phyloP scores from a whole-genome alignment of 2,888 invertebrate species.

The Beris morrisii region DNA sequence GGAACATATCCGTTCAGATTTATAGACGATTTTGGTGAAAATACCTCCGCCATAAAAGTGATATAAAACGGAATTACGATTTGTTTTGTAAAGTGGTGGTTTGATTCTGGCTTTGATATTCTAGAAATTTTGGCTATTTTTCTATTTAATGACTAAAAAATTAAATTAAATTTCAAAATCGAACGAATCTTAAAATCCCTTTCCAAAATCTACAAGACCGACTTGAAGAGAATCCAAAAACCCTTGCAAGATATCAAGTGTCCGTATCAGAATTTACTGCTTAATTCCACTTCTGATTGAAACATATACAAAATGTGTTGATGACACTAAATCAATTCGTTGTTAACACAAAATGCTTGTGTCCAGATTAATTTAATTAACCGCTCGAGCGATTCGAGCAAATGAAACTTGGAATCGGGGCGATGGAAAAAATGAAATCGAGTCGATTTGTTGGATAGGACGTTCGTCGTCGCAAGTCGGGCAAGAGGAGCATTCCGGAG shows the following conservation, averaged over 20 bases:
- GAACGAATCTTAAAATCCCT: too few species aligned
- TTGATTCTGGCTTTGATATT: too few species aligned
- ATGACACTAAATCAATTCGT: constrained; percentile 43
- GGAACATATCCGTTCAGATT: too few species aligned
- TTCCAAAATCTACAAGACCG: too few species aligned
- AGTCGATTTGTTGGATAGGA: constrained; percentile 24
- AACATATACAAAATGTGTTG: constrained; percentile 41
- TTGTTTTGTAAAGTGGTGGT: too few species aligned
- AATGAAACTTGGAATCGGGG: constrained; percentile 26
- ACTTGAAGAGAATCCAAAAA: background rate
- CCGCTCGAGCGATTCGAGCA: constrained; percentile 35
- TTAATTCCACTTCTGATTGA: constrained; percentile 40
- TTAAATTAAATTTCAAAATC: too few species aligned
- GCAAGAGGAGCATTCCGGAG: constrained; percentile 10
- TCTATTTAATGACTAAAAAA: too few species aligned
- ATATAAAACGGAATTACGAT: too few species aligned
- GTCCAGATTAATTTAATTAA: constrained; percentile 39
- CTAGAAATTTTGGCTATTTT: too few species aligned
- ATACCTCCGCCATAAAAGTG: too few species aligned
- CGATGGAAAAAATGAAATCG: constrained; percentile 10
- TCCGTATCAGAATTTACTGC: constrained; percentile 41
- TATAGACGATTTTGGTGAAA: too few species aligned
- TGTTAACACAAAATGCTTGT: constrained; percentile 39
- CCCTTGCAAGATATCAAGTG: constrained; percentile 22
- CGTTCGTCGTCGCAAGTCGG: background rate